Evolutionary conservation across 2,888 invertebrate species (phyloP).

Genomic region (Lymantria dispar): DNA sequence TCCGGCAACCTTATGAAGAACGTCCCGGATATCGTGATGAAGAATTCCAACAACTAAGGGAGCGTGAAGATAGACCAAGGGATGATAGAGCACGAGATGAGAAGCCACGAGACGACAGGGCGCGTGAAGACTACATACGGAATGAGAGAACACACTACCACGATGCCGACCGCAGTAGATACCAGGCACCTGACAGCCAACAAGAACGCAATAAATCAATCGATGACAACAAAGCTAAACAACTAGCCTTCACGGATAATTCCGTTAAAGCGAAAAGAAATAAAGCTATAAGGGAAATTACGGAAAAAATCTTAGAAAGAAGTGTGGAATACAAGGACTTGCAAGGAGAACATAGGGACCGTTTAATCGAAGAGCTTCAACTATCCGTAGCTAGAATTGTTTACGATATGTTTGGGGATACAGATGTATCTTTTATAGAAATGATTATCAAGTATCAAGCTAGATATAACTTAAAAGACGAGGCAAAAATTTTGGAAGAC

Average conservation of each 20-base stretch:
- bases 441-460: constrained; percentile 61
- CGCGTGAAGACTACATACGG: not conserved
- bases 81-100: constrained; percentile 7
- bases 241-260: not conserved
- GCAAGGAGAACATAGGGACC: constrained; percentile 36
- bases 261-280: constrained; percentile 46
- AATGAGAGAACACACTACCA: not conserved
- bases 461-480: constrained; percentile 45
- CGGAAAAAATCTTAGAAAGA: constrained; percentile 48
- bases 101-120: constrained; percentile 3
- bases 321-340: constrained; percentile 38
- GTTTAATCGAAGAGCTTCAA: constrained; percentile 49
- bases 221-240: not conserved
- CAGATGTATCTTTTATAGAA: constrained; percentile 64
- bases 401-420: constrained; percentile 55
- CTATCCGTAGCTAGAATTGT: constrained; percentile 41
- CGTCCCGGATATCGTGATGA: constrained; percentile 23
- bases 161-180: constrained; percentile 1
- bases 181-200: constrained; percentile 1
- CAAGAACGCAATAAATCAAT: not conserved
- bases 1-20: constrained; percentile 15
- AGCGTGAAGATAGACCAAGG: constrained; percentile 6
- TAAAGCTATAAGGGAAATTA: constrained; percentile 57
- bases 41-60: constrained; percentile 10
- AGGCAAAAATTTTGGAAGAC: constrained; percentile 54